Evolutionary conservation across 2,797 vertebrate species (phyloP).

Genomic region (Falco cherrug): DNA sequence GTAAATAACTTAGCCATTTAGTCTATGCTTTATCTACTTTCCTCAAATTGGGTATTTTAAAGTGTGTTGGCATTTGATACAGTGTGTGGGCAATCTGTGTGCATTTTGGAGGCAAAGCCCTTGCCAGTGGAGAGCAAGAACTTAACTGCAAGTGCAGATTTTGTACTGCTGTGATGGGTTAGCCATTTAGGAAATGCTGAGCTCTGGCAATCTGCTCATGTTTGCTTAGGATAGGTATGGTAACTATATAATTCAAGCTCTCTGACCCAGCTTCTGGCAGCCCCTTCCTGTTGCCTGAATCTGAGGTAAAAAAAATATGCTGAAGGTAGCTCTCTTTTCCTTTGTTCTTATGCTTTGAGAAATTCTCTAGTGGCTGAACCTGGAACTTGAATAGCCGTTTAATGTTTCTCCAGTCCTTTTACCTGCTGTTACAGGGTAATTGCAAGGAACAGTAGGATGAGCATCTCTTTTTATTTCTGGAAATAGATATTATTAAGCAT

Average conservation of each 20-base stretch:
- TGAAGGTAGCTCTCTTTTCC: not conserved
- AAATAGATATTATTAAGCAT: not conserved
- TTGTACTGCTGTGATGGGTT: not conserved
- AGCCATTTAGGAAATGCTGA: not conserved
- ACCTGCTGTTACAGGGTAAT: not conserved
- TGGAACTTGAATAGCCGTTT: not conserved
- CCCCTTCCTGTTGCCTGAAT: not conserved
- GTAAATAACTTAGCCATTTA: not conserved
- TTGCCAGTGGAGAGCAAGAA: not conserved
- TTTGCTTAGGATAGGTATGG: not conserved
- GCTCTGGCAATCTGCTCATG: not conserved
- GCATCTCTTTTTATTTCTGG: not conserved
- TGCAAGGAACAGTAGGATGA: not conserved
- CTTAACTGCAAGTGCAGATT: not conserved
- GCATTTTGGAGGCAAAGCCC: not conserved
- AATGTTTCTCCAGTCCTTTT: not conserved
- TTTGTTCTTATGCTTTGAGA: not conserved
- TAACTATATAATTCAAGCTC: not conserved
- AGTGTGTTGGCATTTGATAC: not conserved
- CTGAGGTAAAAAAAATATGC: constrained; percentile 28
- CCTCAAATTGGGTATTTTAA: not conserved
- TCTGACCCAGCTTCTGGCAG: constrained; percentile 6
- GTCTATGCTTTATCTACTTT: not conserved
- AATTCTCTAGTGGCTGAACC: not conserved
- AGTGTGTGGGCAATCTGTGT: not conserved